These are phyloP conservation scores for Rhagonycha fulva DNA, from an alignment of 2,888 invertebrate species.

Conservation along the genomic window DNA sequence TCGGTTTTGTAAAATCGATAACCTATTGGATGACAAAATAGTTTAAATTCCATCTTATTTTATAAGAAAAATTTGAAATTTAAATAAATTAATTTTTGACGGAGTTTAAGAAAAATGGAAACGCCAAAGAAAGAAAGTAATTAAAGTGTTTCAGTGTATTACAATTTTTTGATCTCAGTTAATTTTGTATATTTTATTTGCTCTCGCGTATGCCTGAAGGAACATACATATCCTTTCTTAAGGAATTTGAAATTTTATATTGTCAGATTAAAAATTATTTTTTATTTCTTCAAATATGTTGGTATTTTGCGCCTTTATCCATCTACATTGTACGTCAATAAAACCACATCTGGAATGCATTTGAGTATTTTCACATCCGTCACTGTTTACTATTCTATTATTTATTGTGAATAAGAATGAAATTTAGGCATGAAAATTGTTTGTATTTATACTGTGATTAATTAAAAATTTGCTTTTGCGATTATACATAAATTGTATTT, in stretches of 20 bases:
- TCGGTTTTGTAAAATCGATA: not conserved
- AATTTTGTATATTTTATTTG: not conserved
- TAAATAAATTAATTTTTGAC: not conserved
- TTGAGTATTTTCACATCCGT: not conserved
- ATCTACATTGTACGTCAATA: not conserved
- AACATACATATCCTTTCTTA: not conserved
- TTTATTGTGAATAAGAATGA: not conserved
- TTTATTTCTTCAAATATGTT: not conserved
- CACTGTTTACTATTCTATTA: not conserved
- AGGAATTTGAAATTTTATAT: not conserved
- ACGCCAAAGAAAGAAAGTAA: not conserved
- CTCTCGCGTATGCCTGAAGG: not conserved
- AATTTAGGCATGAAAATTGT: not conserved
- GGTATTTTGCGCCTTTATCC: not conserved
- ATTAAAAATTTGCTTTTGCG: not conserved
- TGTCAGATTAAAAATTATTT: not conserved
- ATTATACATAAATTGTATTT: not conserved
- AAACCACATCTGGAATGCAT: not conserved
- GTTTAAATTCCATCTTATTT: not conserved
- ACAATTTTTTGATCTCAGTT: not conserved
- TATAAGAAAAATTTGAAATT: not conserved
- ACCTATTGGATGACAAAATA: not conserved
- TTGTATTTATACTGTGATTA: not conserved
- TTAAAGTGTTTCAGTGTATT: not conserved
- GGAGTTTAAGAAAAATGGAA: not conserved